These are phyloP conservation scores for Jordanella pulchra DNA, from an alignment of 2,797 vertebrate species.

Conservation along the genomic window DNA sequence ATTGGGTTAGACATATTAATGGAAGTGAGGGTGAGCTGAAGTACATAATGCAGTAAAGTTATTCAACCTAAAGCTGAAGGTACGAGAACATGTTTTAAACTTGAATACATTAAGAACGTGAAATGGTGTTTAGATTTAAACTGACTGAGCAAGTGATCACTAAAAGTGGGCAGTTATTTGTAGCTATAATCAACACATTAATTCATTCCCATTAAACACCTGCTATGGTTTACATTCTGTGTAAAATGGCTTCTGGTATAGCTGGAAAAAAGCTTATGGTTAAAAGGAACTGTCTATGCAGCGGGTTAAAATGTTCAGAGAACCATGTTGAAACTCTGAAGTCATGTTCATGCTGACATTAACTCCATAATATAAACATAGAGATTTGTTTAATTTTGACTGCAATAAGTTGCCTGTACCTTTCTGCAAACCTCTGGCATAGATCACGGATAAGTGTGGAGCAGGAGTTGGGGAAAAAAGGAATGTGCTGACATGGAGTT, in stretches of 20 bases:
- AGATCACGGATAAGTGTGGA: neutral
- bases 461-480: constrained; percentile 10
- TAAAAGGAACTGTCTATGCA: constrained; percentile 5
- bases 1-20: neutral
- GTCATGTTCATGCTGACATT: neutral
- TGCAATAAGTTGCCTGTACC: neutral
- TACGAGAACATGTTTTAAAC: neutral
- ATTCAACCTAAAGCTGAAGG: neutral
- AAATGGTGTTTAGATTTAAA: neutral
- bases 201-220: constrained; percentile 26
- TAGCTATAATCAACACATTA: constrained; percentile 14
- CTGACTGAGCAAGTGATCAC: neutral
- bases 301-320: constrained; percentile 10
- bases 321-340: constrained; percentile 32
- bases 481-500: constrained; percentile 46
- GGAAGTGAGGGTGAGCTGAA: neutral
- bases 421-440: neutral
- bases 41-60: neutral
- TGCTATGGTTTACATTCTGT: constrained; percentile 12
- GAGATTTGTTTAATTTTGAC: neutral
- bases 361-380: neutral
- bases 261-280: neutral
- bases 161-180: neutral
- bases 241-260: constrained; percentile 1
- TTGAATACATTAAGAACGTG: neutral